A percentile compares a stretch with the other conserved stretches of the same genome.
phyloP scores from a whole-genome alignment of 1,140 invertebrate species.

The Megalopta genalis region DNA sequence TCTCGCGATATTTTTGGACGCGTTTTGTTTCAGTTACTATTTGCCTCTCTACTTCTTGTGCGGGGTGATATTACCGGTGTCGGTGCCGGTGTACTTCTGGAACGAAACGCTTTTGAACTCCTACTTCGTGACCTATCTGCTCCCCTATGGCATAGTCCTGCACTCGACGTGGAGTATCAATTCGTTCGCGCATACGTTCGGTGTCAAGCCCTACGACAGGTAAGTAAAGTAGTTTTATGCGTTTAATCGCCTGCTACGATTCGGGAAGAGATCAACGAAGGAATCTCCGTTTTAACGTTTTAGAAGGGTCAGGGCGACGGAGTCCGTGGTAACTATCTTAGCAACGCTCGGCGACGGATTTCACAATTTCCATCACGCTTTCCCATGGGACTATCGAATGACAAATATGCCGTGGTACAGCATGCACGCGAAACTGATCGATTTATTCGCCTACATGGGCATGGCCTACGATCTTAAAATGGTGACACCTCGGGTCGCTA shows the following conservation, averaged over 20 bases:
- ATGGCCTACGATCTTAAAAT: slow-evolving; percentile 92
- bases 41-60: slow-evolving; percentile 86
- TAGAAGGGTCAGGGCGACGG: slow-evolving; percentile 27
- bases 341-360: slow-evolving; percentile 85
- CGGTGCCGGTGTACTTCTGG: slow-evolving; percentile 89
- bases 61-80: slow-evolving; percentile 88
- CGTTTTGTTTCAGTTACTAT: slow-evolving; percentile 82
- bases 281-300: slow-evolving; percentile 1
- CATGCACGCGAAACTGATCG: slow-evolving; percentile 89
- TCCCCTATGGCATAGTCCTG: neutral
- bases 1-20: too few relatives aligned
- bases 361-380: slow-evolving; percentile 96
- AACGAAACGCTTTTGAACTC: slow-evolving; percentile 84
- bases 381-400: slow-evolving; percentile 94
- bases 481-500: slow-evolving; percentile 85
- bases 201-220: slow-evolving; percentile 73
- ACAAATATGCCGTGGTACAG: slow-evolving; percentile 83
- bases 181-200: slow-evolving; percentile 16
- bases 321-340: slow-evolving; percentile 9
- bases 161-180: slow-evolving; percentile 11
- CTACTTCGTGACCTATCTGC: slow-evolving; percentile 2
- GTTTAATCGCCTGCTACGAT: too few relatives aligned
- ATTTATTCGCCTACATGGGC: slow-evolving; percentile 88
- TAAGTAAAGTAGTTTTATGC: slow-evolving; percentile 67
- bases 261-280: too few relatives aligned